phyloP scores from a whole-genome alignment of 2,113 vertebrate genomes.

The Taurulus bubalis region DNA sequence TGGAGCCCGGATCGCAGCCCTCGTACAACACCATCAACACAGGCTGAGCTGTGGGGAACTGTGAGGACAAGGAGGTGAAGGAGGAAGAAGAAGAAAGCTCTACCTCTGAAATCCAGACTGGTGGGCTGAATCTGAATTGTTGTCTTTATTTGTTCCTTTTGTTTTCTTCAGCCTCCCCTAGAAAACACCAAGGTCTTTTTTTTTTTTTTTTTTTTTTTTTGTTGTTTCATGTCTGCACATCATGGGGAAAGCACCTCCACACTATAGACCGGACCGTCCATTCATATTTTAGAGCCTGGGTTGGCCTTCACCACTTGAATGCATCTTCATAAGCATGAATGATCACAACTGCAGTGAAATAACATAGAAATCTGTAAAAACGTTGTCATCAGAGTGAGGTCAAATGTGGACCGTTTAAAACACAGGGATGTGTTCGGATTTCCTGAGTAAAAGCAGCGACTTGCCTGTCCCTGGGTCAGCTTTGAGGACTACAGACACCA shows the following conservation, averaged over 20 bases:
- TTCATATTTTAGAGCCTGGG: not conserved
- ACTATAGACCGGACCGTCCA: not conserved
- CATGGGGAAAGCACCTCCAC: not conserved
- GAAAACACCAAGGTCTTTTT: not conserved
- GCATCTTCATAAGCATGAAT: not conserved
- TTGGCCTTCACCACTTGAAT: not conserved
- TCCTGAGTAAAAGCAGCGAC: not conserved
- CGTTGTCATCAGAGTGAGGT: not conserved
- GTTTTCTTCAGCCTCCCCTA: not conserved
- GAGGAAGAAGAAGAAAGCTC: constrained; percentile 28
- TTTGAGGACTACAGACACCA: not conserved
- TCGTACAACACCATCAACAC: constrained; percentile 86
- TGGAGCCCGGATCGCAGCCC: constrained; percentile 69
- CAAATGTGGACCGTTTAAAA: not conserved
- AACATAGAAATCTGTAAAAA: not conserved
- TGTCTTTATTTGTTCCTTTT: constrained; percentile 1
- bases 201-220: too few species aligned
- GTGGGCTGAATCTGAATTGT: constrained; percentile 41
- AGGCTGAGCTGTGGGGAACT: constrained; percentile 45
- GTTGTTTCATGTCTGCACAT: not conserved
- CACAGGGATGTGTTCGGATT: not conserved
- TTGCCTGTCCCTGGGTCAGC: not conserved
- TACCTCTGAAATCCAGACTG: constrained; percentile 32
- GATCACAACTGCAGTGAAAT: not conserved
- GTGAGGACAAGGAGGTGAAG: not conserved